Conservation (phyloP, 1,140 invertebrate genomes). For the Camponotus floridanus region DNA sequence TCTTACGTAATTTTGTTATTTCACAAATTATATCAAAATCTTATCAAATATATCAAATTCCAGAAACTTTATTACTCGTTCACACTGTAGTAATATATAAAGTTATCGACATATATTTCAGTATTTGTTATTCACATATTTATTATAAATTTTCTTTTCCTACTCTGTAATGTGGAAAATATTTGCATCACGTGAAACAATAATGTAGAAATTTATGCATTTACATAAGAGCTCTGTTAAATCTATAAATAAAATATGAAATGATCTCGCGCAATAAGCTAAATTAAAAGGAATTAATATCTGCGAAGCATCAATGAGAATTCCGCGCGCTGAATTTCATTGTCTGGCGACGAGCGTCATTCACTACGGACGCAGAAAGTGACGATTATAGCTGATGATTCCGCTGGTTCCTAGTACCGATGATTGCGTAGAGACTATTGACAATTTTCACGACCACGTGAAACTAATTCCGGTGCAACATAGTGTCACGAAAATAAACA, state of each 20-base stretch:
- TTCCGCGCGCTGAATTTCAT: conserved; percentile 19
- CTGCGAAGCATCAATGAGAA: conserved; percentile 28
- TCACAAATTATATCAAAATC: neutral
- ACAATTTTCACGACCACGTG: conserved; percentile 14
- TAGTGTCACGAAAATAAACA: conserved; percentile 34
- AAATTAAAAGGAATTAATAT: conserved; percentile 13
- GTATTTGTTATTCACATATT: too few species aligned
- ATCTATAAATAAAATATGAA: neutral
- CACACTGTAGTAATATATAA: too few species aligned
- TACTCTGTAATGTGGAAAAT: neutral
- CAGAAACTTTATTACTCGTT: neutral
- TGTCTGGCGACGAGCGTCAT: conserved; percentile 29
- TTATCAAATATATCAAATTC: neutral
- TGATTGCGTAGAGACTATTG: conserved; percentile 11
- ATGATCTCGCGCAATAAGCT: neutral
- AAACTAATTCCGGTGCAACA: conserved; percentile 13
- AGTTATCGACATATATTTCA: too few species aligned
- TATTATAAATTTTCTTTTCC: too few species aligned
- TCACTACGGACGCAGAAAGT: neutral
- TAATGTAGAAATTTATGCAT: conserved; percentile 8
- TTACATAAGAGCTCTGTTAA: neutral
- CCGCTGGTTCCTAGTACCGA: conserved; percentile 14
- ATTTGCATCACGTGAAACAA: neutral
- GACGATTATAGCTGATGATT: conserved; percentile 48
- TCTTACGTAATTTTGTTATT: neutral